Base-by-base conservation (phyloP, 2,797 vertebrate species). In the Pseudomugil tenellus region DNA sequence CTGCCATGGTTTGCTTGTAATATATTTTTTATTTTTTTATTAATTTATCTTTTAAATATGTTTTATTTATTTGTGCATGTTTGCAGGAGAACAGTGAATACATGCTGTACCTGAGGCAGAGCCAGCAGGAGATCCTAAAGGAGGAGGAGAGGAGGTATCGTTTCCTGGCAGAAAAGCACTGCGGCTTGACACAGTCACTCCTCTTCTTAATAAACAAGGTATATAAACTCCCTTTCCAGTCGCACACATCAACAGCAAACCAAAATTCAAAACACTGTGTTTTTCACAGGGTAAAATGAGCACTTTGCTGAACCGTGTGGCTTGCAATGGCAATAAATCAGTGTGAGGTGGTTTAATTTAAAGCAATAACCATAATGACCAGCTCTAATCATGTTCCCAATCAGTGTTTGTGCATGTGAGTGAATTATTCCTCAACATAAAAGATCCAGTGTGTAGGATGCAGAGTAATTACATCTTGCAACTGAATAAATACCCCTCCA, bases 111-210 rank as follows among this genome's bases (percentile, higher is more conserved):
- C 83, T 97, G 79, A 95, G 92, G 0, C 95, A 97, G 89, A 98
- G 97, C 65, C 95, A 98, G 88, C 92, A 94, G 55, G 96, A 96
- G 3, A 97, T 97, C 0, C 92, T 97, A 56, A 94, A 95, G 84
- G 97, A 99, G 82, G 96, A 99, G 91, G 97, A 96, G 84, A 93
- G 97, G 41, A 94, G 98, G 72, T 98, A 98, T 72, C 96, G 97
- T 58, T 99, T 99, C 89, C 85, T 99, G 80, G 96, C 96, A 0
- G 97, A 99, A 88, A 98, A 96, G 82, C 97, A 98, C 88, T 96
- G 96, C 21, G 93, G 93, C 57, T 91, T 95, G 58, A 92, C 91
- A 19, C 92, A 94, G 79, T 93, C 93, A 1, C 87, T 95, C 8
- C 85, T 95, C 19, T 94, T 92, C 68, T 89, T 94, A 32, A 89